A percentile compares a stretch with the other conserved stretches of the same genome.
phyloP scores from a whole-genome alignment of 2,888 invertebrate genomes.

The Teleogryllus oceanicus region DNA sequence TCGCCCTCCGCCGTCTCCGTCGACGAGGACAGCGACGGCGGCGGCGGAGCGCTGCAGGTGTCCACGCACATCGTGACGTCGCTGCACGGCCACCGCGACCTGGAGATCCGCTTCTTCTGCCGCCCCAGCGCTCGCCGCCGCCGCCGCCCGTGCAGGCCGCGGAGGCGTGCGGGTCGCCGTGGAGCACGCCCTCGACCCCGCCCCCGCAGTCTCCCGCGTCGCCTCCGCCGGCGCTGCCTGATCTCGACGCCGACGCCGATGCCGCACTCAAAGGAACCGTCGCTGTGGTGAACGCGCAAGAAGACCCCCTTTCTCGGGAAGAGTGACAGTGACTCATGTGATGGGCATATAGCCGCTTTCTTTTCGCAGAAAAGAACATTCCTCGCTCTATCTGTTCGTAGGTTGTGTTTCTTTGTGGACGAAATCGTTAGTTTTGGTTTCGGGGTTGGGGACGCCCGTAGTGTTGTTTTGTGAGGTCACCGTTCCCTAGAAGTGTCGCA shows the following conservation, averaged over 20 bases:
- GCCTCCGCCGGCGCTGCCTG: not conserved
- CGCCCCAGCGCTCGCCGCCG: slow-evolving; percentile 42
- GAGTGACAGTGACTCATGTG: too few species aligned
- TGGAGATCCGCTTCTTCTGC: slow-evolving; percentile 74
- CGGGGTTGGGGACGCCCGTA: not conserved
- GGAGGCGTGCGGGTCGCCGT: not conserved
- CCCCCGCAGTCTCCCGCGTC: not conserved
- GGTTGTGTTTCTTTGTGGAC: slow-evolving; percentile 1
- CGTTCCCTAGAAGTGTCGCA: not conserved
- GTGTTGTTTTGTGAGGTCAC: not conserved
- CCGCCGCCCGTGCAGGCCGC: not conserved
- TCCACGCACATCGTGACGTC: slow-evolving; percentile 76
- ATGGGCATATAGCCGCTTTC: too few species aligned
- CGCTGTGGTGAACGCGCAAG: too few species aligned
- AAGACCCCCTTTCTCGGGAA: too few species aligned
- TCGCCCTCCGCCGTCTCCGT: slow-evolving; percentile 30
- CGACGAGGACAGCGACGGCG: slow-evolving; percentile 36
- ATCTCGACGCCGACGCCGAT: too few species aligned
- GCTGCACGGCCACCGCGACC: slow-evolving; percentile 70
- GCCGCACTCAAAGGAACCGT: too few species aligned
- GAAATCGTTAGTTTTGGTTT: not conserved
- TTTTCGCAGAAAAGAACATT: too few species aligned
- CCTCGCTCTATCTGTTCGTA: not conserved
- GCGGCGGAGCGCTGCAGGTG: slow-evolving; percentile 59
- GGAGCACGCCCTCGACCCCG: not conserved